A percentile compares a stretch with the other conserved stretches of the same genome.
phyloP scores from a whole-genome alignment of 1,140 invertebrate genomes.

The Halyomorpha halys region DNA sequence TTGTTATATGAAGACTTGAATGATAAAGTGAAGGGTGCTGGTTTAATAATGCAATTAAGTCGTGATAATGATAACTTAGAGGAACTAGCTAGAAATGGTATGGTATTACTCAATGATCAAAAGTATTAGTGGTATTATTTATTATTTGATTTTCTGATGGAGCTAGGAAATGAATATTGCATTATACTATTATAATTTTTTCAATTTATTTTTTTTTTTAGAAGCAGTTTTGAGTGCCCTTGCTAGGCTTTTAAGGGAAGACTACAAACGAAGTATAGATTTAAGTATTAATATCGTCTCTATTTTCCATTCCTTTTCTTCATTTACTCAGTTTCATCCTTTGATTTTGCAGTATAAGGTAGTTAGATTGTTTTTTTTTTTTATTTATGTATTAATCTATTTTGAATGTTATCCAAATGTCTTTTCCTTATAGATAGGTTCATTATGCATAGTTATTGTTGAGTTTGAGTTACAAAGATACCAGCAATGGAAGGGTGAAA shows the following conservation, averaged over 20 bases:
- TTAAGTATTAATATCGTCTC: conserved; percentile 93
- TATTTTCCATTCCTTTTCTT: conserved; percentile 95
- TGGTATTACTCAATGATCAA: conserved; percentile 18
- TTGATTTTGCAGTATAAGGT: conserved; percentile 84
- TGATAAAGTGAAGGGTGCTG: conserved; percentile 88
- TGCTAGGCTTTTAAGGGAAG: conserved; percentile 87
- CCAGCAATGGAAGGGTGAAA: conserved; percentile 84
- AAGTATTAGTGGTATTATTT: background rate
- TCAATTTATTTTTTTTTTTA: conserved; percentile 43
- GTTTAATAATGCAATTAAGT: conserved; percentile 78
- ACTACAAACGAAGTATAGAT: conserved; percentile 93
- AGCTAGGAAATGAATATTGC: too few species aligned
- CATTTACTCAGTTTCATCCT: conserved; percentile 90
- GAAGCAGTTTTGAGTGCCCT: conserved; percentile 93
- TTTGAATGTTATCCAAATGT: background rate
- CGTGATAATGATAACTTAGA: conserved; percentile 88
- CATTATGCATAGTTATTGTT: conserved; percentile 89
- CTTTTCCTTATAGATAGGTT: conserved; percentile 65
- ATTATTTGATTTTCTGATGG: too few species aligned
- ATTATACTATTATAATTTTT: too few species aligned
- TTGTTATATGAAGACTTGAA: conserved; percentile 90
- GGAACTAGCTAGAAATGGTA: conserved; percentile 84
- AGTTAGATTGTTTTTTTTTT: conserved; percentile 2
- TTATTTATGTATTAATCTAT: conserved; percentile 7
- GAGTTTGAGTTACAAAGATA: conserved; percentile 88